Evolutionary conservation across 2,888 invertebrate species (phyloP), one percentile per base, ranked within the genome.

Genomic region (Clostera curtula): DNA sequence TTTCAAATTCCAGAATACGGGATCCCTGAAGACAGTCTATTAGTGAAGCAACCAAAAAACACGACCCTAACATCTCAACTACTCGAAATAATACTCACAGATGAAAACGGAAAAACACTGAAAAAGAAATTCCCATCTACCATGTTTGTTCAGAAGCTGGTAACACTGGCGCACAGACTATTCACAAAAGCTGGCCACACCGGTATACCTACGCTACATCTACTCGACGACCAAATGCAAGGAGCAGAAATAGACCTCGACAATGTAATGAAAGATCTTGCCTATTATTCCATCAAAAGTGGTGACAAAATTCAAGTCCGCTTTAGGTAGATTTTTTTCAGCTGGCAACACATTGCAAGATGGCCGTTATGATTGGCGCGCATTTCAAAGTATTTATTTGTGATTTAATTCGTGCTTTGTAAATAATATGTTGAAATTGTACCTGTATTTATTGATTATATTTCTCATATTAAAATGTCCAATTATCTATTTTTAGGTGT

Each of bases 101-200:
- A 87, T 39, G 86, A 85, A 45, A 76, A 71, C 29, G 86, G 89
- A 5, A 86, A 85, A 45, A 82, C 86, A 19, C 60, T 90, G 25
- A 87, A 87, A 51, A 93, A 93, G 65, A 92, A 90, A 60, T 85
- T 95, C 50, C 89, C 93, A 6, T 87, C 89, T 1, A 88, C 91
- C 30, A 93, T 95, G 87, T 87, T 89, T 3, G 90, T 95, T 7
- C 93, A 93, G 64, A 95, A 95, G 65, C 77, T 97, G 39, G 89
- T 90, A 51, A 91, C 92, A 54, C 76, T 97, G 42, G 88, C 91
- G 1, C 91, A 93, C 59, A 89, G 93, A 66, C 74, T 93, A 43
- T 93, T 93, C 58, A 85, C 88, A 0, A 77, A 67, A 38, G 31
- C 40, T 36, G 72, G 68, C 40, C 51, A 69, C 49, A 59, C 43